Evolutionary conservation across 92 coral and sea anemone species (phyloP), one percentile per base, ranked within the genome.

Genomic region (Chrysogorgia sp.): DNA sequence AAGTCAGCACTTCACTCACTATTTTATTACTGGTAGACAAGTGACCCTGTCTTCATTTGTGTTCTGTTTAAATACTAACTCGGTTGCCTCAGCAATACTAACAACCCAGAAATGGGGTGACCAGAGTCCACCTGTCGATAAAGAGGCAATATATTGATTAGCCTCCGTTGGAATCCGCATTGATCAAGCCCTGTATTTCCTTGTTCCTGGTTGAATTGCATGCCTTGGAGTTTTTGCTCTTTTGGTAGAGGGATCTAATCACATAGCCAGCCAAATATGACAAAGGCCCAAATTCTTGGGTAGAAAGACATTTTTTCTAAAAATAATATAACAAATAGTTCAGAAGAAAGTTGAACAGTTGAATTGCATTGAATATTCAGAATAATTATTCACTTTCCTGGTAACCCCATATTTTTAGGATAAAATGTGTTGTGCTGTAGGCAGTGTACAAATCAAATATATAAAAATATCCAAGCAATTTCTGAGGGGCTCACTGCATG

Each of bases 81-180:
- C 57, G 40, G 48, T 35, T 17, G n/a, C 74, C 40, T 67, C 74
- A 14, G 40, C 19, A 24, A 67, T 48, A 40, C 34, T 40, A 17
- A 67, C 55, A 40, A 67, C 53, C 74, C 74, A 67, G 19, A 20
- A 67, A 67, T 67, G 74, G 17, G 55, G 74, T 67, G 74, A 67
- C 74, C 74, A 67, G 40, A 67, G 74, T 17, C 74, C 74, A 67
- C 74, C 74, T 34, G 40, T 63, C 6, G 20, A 67, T 47, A 67
- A 37, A 7, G 74, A 67, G 21, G 56, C n/a, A 24, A 67, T 67
- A n/a, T 67, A 67, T 26, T 67, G 48, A 67, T 67, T 67, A 48
- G 34, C 69, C 69, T 40, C 74, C n/a, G 55, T 40, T 40, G 7
- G 50, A 2, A 29, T 40, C 20, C 74, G 50, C 74, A 66, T 66